phyloP scores from a whole-genome alignment of 2,888 invertebrate species.

The Neoitamus cyanurus region DNA sequence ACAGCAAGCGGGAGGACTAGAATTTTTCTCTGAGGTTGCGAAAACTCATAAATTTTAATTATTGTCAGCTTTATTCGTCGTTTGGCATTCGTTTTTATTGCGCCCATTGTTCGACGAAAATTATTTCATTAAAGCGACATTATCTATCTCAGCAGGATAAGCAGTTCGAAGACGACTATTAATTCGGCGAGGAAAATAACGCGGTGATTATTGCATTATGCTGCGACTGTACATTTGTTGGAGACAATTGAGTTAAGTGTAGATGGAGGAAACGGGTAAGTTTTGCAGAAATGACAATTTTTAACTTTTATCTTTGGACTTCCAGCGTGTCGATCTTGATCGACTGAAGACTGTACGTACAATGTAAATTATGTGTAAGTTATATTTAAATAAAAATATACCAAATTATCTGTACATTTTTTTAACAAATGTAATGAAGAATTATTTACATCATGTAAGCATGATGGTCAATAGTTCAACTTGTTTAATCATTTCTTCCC shows the following conservation, averaged over 20 bases:
- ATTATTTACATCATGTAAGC: no score
- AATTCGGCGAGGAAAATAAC: neutral
- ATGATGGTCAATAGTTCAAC: no score
- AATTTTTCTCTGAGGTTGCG: neutral
- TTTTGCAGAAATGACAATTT: no score
- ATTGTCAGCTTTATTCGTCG: neutral
- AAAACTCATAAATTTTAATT: constrained; percentile 5
- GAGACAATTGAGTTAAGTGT: neutral
- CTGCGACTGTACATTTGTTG: neutral
- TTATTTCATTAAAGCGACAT: neutral
- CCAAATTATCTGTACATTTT: no score
- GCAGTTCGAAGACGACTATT: neutral
- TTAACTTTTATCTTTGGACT: no score
- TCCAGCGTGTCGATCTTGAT: no score
- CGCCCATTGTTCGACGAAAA: neutral
- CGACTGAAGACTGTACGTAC: no score
- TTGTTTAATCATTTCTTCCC: no score
- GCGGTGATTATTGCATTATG: neutral
- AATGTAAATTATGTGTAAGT: no score
- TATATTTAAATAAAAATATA: no score
- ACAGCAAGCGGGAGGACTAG: neutral
- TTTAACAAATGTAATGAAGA: no score
- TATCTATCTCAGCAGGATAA: neutral
- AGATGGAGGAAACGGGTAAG: neutral
- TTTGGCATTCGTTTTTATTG: constrained; percentile 1